These are phyloP conservation scores for Drosophila hydei DNA, from an alignment of 1,140 invertebrate species.

Conservation along the genomic window DNA sequence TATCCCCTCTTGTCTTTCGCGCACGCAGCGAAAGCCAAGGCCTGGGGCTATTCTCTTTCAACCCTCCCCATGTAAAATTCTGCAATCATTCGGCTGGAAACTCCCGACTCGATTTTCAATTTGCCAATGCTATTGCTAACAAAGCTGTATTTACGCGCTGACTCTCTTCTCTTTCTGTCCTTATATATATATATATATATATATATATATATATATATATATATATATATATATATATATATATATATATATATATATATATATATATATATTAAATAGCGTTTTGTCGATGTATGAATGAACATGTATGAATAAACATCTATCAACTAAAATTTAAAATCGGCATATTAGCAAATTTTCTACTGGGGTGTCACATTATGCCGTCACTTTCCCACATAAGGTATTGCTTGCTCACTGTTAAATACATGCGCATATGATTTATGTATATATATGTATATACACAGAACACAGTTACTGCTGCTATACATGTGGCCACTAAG, in stretches of 20 bases:
- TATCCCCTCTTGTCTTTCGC: not conserved
- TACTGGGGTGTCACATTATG: not conserved
- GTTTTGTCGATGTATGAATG: too few species aligned
- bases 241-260: not conserved
- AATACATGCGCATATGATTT: not conserved
- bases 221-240: not conserved
- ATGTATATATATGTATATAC: not conserved
- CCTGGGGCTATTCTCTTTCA: not conserved
- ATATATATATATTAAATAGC: not conserved
- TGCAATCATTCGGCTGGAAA: slow-evolving; percentile 20
- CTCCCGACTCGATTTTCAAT: not conserved
- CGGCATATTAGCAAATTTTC: not conserved
- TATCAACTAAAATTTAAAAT: not conserved
- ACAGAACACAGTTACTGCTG: not conserved
- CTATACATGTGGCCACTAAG: not conserved
- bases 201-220: not conserved
- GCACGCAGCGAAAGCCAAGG: not conserved
- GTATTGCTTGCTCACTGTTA: not conserved
- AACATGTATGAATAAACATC: not conserved
- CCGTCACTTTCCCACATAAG: not conserved
- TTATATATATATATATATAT: not conserved
- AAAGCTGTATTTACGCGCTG: not conserved
- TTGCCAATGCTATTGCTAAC: not conserved
- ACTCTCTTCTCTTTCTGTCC: not conserved
- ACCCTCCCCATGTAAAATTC: slow-evolving; percentile 14